These are phyloP conservation scores for Morelia viridis DNA, from an alignment of 2,797 vertebrate genomes.

Conservation along the genomic window DNA sequence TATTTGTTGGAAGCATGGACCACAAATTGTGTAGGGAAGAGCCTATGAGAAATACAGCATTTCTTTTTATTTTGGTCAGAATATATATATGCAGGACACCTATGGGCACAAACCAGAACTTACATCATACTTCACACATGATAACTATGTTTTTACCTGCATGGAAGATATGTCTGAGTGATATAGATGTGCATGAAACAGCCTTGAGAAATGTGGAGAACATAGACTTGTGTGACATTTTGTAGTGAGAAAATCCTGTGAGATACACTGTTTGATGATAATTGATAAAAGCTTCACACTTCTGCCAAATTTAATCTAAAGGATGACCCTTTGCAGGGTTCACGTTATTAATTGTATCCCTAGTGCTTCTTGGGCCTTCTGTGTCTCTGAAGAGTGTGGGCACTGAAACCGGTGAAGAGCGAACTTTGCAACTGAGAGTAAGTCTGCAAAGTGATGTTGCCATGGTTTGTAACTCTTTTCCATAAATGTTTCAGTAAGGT, in stretches of 20 bases:
- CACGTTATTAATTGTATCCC: constrained; percentile 48
- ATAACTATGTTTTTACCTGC: too few species aligned
- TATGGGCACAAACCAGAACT: background rate
- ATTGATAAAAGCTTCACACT: constrained; percentile 22
- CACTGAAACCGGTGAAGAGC: constrained; percentile 18
- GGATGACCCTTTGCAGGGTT: constrained; percentile 24
- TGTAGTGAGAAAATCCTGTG: background rate
- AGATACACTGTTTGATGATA: background rate
- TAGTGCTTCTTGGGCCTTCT: constrained; percentile 39
- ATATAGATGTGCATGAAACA: background rate
- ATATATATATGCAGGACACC: background rate
- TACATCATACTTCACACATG: background rate
- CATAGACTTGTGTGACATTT: background rate
- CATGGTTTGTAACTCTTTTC: constrained; percentile 61
- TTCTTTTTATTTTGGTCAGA: background rate
- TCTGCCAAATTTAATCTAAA: background rate
- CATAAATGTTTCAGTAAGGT: constrained; percentile 65
- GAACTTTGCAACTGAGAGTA: constrained; percentile 17
- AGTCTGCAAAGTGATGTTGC: constrained; percentile 42
- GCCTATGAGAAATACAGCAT: background rate
- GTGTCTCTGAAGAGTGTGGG: constrained; percentile 29
- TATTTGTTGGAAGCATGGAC: background rate
- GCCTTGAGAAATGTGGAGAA: background rate
- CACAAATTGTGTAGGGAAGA: background rate
- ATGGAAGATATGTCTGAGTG: background rate